phyloP scores from a whole-genome alignment of 2,888 invertebrate genomes.

The Salpingus planirostris region DNA sequence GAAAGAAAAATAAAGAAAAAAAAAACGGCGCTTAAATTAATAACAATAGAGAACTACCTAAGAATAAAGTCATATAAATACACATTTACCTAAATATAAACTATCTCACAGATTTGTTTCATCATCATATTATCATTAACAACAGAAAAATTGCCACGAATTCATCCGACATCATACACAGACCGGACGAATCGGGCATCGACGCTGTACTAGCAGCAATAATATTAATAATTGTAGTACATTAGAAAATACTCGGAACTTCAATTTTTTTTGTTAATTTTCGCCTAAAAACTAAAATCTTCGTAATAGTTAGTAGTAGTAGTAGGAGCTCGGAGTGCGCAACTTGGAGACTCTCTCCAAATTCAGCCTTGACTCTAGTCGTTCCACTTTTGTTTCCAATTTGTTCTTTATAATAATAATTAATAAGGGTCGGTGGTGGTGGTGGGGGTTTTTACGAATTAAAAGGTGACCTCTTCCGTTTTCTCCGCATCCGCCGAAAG shows the following conservation, averaged over 20 bases:
- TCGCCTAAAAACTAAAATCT: conserved; percentile 11
- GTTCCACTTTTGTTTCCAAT: conserved; percentile 16
- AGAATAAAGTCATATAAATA: conserved; percentile 20
- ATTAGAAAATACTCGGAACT: conserved; percentile 20
- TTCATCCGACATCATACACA: too few relatives aligned
- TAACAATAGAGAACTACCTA: too few relatives aligned
- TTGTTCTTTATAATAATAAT: conserved; percentile 24
- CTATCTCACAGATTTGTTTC: conserved; percentile 29
- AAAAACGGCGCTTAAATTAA: too few relatives aligned
- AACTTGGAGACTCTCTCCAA: conserved; percentile 13
- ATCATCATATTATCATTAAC: conserved; percentile 3
- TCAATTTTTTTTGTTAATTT: conserved; percentile 5
- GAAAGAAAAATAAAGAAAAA: too few relatives aligned
- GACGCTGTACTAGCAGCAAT: too few relatives aligned
- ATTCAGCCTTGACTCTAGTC: conserved; percentile 7
- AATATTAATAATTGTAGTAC: conserved; percentile 5
- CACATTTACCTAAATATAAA: conserved; percentile 23
- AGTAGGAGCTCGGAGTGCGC: too few relatives aligned
- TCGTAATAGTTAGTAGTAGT: too few relatives aligned
- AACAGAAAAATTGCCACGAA: too few relatives aligned
- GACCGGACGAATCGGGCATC: too few relatives aligned
- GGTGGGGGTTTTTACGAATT: conserved; percentile 6
- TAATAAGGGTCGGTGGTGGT: conserved; percentile 22
- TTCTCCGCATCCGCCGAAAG: conserved; percentile 76
- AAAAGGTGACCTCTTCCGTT: conserved; percentile 60